Percentiles rank a stretch among this genome's conserved stretches.
Conservation (phyloP, 2,797 vertebrate species). For the Semaprochilodus insignis region DNA sequence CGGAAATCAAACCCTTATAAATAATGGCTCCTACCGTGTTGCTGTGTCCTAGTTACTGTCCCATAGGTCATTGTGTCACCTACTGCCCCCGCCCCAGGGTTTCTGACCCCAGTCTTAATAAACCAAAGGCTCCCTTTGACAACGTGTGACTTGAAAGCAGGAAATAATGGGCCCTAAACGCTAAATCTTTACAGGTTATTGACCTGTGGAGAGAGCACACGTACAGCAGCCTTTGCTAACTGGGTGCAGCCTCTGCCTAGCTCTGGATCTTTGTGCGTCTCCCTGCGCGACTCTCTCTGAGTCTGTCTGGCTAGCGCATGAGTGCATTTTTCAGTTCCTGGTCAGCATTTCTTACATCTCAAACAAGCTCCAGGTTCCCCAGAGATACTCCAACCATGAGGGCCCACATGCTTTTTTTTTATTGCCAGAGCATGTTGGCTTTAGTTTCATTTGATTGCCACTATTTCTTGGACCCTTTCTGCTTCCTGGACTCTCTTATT, state of each 20-base stretch:
- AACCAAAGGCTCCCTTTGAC: conserved; percentile 77
- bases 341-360: conserved; percentile 42
- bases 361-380: conserved; percentile 5
- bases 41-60: conserved; percentile 66
- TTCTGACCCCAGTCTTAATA: conserved; percentile 73
- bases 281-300: conserved; percentile 6
- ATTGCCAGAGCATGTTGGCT: conserved; percentile 8
- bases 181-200: conserved; percentile 83
- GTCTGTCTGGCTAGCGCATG: conserved; percentile 1
- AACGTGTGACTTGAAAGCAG: conserved; percentile 83
- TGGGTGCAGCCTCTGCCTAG: conserved; percentile 22
- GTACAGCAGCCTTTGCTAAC: conserved; percentile 52
- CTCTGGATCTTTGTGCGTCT: conserved; percentile 10
- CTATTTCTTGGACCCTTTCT: conserved; percentile 9
- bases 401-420: conserved; percentile 11
- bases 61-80: conserved; percentile 62
- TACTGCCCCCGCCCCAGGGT: conserved; percentile 48
- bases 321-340: conserved; percentile 48
- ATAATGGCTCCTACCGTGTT: conserved; percentile 45
- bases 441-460: conserved; percentile 18
- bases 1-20: conserved; percentile 30
- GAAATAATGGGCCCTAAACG: conserved; percentile 83
- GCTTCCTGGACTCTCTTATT: conserved; percentile 20
- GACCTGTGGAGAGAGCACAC: conserved; percentile 64
- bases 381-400: conserved; percentile 9